Evolutionary conservation across 2,888 invertebrate species (phyloP).

Genomic region (Lycaena phlaeas): DNA sequence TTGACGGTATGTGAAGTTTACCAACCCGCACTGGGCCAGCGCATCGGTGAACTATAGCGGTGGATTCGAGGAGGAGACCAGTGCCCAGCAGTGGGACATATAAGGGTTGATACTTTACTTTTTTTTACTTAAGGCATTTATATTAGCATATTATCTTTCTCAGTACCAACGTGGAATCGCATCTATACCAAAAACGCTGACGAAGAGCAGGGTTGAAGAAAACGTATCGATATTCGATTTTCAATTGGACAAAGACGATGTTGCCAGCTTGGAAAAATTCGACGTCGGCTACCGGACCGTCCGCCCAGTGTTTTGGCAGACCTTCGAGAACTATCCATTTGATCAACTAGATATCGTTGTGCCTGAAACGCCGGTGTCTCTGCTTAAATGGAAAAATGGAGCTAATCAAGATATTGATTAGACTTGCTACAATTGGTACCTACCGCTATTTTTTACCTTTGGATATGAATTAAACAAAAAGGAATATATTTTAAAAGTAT

Average conservation of each 20-base stretch:
- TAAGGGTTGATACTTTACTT: too few species aligned
- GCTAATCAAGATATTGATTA: constrained; percentile 28
- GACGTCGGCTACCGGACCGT: constrained; percentile 41
- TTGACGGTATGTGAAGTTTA: too few species aligned
- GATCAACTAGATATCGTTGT: constrained; percentile 24
- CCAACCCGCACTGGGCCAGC: too few species aligned
- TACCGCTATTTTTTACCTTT: too few species aligned
- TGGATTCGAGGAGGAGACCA: too few species aligned
- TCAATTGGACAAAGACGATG: constrained; percentile 32
- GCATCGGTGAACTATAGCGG: too few species aligned
- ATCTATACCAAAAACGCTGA: constrained; percentile 44
- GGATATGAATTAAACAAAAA: too few species aligned
- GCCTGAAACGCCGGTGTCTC: constrained; percentile 24
- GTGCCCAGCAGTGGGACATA: too few species aligned
- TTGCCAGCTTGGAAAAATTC: constrained; percentile 33
- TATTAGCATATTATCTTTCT: too few species aligned
- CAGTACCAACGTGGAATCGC: constrained; percentile 47
- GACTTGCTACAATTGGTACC: too few species aligned
- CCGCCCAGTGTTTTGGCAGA: constrained; percentile 33
- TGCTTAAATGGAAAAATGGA: constrained; percentile 36
- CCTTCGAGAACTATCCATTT: constrained; percentile 37
- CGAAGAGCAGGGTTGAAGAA: constrained; percentile 36
- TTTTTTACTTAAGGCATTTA: too few species aligned
- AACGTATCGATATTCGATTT: constrained; percentile 55
- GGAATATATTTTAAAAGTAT: too few species aligned